Conservation (phyloP, 1,140 invertebrate genomes). For the Adelges cooleyi region DNA sequence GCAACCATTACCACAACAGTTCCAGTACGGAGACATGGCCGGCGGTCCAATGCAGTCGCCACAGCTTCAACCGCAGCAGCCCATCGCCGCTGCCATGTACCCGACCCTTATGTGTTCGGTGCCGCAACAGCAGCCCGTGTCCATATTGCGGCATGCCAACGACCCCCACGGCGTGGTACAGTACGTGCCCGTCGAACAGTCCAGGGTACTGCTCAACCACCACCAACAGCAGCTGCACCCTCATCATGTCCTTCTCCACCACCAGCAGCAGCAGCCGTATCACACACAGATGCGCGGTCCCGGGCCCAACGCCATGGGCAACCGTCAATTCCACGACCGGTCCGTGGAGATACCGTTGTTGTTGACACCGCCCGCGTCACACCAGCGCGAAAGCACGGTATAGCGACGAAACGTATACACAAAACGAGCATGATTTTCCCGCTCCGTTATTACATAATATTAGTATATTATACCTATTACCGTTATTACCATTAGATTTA, state of each 20-base stretch:
- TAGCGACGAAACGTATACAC: conserved; percentile 3
- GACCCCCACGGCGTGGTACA: not conserved
- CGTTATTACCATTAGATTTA: too few relatives aligned
- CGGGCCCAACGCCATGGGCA: conserved; percentile 41
- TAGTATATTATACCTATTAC: too few relatives aligned
- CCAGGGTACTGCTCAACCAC: not conserved
- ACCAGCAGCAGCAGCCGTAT: not conserved
- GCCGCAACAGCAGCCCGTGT: conserved; percentile 36
- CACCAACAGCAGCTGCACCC: not conserved
- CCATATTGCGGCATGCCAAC: not conserved
- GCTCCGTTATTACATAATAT: too few relatives aligned
- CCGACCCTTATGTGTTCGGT: conserved; percentile 41
- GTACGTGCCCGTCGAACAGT: conserved; percentile 2
- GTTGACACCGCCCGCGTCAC: conserved; percentile 41
- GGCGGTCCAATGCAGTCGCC: not conserved
- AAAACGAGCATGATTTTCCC: too few relatives aligned
- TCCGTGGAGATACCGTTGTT: conserved; percentile 39
- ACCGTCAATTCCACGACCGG: conserved; percentile 48
- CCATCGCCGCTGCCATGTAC: conserved; percentile 39
- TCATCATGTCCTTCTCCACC: not conserved
- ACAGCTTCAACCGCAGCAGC: conserved; percentile 38
- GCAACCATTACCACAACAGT: not conserved
- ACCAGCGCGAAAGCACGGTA: conserved; percentile 39
- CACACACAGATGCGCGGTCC: not conserved
- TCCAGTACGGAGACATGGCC: not conserved